phyloP scores from a whole-genome alignment of 2,113 vertebrate genomes.

The Odocoileus hemionus region DNA sequence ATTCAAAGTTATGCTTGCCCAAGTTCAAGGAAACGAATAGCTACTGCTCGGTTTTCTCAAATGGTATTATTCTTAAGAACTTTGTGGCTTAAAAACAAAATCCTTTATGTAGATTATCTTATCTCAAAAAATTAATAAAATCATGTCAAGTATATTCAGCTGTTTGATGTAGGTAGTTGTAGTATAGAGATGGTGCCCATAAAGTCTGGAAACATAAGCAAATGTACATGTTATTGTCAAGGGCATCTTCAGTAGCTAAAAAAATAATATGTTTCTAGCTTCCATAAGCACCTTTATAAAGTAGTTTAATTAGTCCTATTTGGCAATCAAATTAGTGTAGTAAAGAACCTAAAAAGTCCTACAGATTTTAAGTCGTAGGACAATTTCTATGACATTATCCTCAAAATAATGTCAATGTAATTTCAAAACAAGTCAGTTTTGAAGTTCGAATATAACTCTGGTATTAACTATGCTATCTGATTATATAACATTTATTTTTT shows the following conservation, averaged over 20 bases:
- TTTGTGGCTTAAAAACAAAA: conserved; percentile 47
- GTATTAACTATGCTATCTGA: background rate
- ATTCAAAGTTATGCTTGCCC: background rate
- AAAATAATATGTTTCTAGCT: background rate
- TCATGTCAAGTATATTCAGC: background rate
- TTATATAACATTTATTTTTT: background rate
- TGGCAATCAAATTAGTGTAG: background rate
- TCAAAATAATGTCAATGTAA: background rate
- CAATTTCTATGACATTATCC: background rate
- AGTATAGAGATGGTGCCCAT: background rate
- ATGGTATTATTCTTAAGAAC: background rate
- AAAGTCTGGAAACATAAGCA: background rate
- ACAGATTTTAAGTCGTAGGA: background rate
- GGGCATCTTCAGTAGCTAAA: background rate
- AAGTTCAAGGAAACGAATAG: conserved; percentile 22
- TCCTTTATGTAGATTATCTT: background rate
- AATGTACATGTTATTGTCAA: background rate
- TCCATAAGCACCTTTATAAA: background rate
- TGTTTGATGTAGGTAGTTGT: background rate
- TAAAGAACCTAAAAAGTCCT: conserved; percentile 19
- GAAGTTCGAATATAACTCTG: conserved; percentile 31
- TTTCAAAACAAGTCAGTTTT: conserved; percentile 29
- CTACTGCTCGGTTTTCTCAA: conserved; percentile 36
- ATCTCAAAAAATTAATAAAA: conserved; percentile 11
- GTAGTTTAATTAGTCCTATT: background rate